Percentiles rank a stretch among this genome's conserved stretches.
Conservation (phyloP, 2,113 vertebrate genomes). For the Triplophysa siluroides region DNA sequence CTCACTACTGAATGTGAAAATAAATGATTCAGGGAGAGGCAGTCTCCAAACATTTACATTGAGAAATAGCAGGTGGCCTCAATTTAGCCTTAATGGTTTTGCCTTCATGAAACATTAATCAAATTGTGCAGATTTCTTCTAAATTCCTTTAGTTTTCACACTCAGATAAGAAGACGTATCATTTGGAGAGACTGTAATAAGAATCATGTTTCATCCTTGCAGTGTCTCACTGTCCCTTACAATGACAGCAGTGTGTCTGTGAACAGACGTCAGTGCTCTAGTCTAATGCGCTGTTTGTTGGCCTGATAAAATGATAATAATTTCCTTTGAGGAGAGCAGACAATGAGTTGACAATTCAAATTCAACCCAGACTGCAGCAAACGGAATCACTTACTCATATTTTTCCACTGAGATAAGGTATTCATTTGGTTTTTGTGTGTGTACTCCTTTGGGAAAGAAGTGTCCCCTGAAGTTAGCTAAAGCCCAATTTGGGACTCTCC, state of each 20-base stretch:
- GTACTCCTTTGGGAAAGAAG: conserved; percentile 34
- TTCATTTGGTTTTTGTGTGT: conserved; percentile 61
- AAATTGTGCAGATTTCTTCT: background rate
- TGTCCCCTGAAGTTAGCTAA: too few relatives aligned
- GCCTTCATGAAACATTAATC: background rate
- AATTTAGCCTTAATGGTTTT: conserved; percentile 2
- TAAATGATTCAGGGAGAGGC: background rate
- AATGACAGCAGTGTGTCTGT: too few relatives aligned
- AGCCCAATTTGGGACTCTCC: too few relatives aligned
- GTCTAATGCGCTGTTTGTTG: conserved; percentile 54
- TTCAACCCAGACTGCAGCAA: conserved; percentile 57
- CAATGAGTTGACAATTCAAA: conserved; percentile 31
- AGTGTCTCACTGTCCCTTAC: conserved; percentile 11
- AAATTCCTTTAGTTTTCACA: background rate
- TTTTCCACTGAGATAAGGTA: conserved; percentile 62
- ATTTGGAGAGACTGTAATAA: background rate
- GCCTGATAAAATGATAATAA: conserved; percentile 60
- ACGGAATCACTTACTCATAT: conserved; percentile 60
- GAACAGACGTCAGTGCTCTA: too few relatives aligned
- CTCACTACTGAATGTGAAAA: background rate
- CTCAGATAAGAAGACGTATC: background rate
- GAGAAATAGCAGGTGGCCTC: conserved; percentile 7
- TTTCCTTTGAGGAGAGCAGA: conserved; percentile 49
- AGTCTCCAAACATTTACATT: conserved; percentile 13
- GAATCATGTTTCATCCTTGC: conserved; percentile 10